Percentiles rank a stretch among this genome's conserved stretches.
Conservation (phyloP, 2,113 vertebrate species). For the Etheostoma spectabile region DNA sequence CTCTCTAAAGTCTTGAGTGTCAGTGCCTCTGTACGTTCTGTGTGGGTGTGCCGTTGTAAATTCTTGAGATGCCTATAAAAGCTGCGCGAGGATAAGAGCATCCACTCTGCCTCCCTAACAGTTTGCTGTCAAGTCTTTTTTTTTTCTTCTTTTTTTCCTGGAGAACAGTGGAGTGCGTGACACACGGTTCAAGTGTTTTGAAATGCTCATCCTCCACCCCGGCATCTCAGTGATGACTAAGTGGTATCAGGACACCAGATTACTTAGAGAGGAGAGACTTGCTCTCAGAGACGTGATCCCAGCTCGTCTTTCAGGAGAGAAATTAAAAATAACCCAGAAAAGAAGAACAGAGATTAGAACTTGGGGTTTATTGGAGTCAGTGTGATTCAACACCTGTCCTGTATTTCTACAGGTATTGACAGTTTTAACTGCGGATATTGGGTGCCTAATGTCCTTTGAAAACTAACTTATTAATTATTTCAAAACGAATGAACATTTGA, state of each 20-base stretch:
- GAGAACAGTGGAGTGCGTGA: conserved; percentile 27
- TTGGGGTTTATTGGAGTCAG: background rate
- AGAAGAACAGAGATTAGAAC: conserved; percentile 2
- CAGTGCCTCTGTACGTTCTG: background rate
- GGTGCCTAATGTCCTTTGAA: background rate
- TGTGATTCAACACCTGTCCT: background rate
- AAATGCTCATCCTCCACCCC: conserved; percentile 45
- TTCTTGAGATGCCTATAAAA: conserved; percentile 45
- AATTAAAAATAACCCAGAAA: background rate
- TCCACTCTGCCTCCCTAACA: conserved; percentile 62
- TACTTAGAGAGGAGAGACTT: conserved; percentile 20
- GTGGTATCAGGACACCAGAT: conserved; percentile 26
- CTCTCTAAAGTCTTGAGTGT: background rate
- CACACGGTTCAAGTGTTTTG: conserved; percentile 57
- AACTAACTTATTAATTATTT: too few species aligned
- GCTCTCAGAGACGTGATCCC: background rate
- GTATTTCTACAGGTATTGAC: background rate
- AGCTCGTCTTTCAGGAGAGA: background rate
- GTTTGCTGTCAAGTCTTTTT: conserved; percentile 53
- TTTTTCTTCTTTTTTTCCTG: conserved; percentile 19
- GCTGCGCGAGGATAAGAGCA: conserved; percentile 64
- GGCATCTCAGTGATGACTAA: conserved; percentile 44
- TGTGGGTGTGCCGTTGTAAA: conserved; percentile 10
- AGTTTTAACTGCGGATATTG: background rate
- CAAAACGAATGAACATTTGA: too few species aligned